Percentiles rank a stretch among this genome's conserved stretches.
Evolutionary conservation across 2,113 vertebrate genomes (phyloP).

Genomic region (Halichoeres trimaculatus): DNA sequence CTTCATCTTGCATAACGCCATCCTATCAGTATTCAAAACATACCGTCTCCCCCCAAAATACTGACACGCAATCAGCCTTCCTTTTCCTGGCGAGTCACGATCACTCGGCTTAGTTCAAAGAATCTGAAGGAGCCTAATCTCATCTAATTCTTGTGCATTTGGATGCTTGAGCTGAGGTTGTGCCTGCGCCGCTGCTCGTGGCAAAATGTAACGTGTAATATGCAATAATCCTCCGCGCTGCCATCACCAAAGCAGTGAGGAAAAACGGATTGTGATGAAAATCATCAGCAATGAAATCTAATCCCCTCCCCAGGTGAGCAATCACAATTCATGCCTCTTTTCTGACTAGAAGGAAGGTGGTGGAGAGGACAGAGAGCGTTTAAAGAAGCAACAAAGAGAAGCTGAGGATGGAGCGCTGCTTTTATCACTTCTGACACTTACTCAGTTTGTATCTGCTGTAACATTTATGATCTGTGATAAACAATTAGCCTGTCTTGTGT

Average conservation of each 20-base stretch:
- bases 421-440: background rate
- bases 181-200: slow-evolving; percentile 26
- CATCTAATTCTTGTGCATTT: slow-evolving; percentile 48
- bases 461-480: background rate
- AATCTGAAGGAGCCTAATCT: slow-evolving; percentile 53
- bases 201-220: slow-evolving; percentile 59
- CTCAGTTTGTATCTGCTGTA: background rate
- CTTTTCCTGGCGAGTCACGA: slow-evolving; percentile 13
- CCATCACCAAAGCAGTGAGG: slow-evolving; percentile 34
- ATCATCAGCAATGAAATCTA: slow-evolving; percentile 29
- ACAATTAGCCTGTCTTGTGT: background rate
- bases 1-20: slow-evolving; percentile 1
- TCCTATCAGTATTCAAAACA: slow-evolving; percentile 28
- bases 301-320: slow-evolving; percentile 51
- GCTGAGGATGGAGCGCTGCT: background rate
- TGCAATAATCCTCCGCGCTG: slow-evolving; percentile 56
- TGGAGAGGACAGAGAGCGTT: background rate
- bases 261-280: slow-evolving; percentile 51
- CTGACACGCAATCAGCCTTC: slow-evolving; percentile 19
- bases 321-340: slow-evolving; percentile 28
- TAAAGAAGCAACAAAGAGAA: background rate
- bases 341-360: slow-evolving; percentile 11
- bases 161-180: slow-evolving; percentile 48
- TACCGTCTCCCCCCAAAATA: slow-evolving; percentile 1
- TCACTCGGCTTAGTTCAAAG: slow-evolving; percentile 27